These are phyloP conservation scores for Microctenopoma stevenorrisi DNA, from an alignment of 2,797 vertebrate genomes.

Conservation along the genomic window DNA sequence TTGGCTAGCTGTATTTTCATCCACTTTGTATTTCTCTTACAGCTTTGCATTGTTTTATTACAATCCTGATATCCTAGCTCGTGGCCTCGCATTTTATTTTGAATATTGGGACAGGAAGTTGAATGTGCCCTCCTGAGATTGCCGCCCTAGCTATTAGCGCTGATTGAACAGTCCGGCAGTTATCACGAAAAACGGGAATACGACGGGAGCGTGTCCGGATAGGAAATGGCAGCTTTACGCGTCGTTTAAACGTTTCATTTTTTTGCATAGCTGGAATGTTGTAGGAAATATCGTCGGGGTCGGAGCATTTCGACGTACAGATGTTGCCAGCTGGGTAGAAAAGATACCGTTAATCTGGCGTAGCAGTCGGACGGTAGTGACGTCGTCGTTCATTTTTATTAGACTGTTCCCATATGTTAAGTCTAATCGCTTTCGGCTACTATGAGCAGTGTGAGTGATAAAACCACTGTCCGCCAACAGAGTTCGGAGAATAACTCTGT, in stretches of 20 bases:
- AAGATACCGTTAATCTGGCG: slow-evolving; percentile 27
- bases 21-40: background rate
- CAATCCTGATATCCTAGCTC: background rate
- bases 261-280: background rate
- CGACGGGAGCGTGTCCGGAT: background rate
- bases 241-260: background rate
- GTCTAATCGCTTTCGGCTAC: background rate
- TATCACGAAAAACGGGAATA: background rate
- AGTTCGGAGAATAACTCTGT: slow-evolving; percentile 81
- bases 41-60: background rate
- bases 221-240: background rate
- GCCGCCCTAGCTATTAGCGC: background rate
- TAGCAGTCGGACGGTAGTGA: background rate
- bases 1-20: background rate
- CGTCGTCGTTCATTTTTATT: background rate
- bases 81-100: slow-evolving; percentile 34
- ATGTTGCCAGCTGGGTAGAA: slow-evolving; percentile 57
- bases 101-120: slow-evolving; percentile 31
- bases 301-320: slow-evolving; percentile 27
- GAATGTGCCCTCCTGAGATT: slow-evolving; percentile 1
- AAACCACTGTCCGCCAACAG: slow-evolving; percentile 59
- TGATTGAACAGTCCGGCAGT: slow-evolving; percentile 7
- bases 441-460: slow-evolving; percentile 69
- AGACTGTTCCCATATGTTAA: slow-evolving; percentile 9
- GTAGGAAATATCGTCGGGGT: background rate